A percentile compares a stretch with the other conserved stretches of the same genome.
Conservation (phyloP, 2,113 vertebrate genomes). For the Aspidoscelis tigris region DNA sequence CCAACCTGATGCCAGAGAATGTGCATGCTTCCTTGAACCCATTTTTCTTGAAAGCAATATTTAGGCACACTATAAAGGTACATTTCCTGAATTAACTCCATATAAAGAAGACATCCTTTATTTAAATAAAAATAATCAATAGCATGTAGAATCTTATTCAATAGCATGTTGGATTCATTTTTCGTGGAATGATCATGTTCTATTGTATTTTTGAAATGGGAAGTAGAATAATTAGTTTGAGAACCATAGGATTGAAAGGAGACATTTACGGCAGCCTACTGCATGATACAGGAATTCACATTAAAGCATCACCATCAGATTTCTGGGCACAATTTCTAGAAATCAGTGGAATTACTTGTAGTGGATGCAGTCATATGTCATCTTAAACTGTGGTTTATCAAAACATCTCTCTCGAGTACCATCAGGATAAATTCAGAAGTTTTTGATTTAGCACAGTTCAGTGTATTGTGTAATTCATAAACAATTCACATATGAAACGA, state of each 20-base stretch:
- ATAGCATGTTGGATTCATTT: constrained; percentile 13
- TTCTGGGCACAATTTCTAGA: background rate
- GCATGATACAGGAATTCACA: too few species aligned
- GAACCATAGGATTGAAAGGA: too few species aligned
- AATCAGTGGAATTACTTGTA: background rate
- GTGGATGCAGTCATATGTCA: background rate
- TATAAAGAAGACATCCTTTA: background rate
- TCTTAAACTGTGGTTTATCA: too few species aligned
- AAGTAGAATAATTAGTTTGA: background rate
- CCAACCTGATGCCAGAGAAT: background rate
- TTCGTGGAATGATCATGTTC: background rate
- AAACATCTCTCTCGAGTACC: too few species aligned
- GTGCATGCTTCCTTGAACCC: constrained; percentile 16
- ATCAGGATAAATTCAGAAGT: background rate
- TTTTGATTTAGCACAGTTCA: background rate
- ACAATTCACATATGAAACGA: background rate
- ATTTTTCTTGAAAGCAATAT: background rate
- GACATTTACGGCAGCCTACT: too few species aligned
- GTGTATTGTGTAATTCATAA: background rate
- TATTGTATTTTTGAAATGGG: background rate
- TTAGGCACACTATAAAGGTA: background rate
- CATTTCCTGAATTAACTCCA: background rate
- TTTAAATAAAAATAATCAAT: background rate
- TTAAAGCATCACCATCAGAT: too few species aligned
- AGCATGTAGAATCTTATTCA: background rate